A percentile compares a stretch with the other conserved stretches of the same genome.
Conservation (phyloP, 2,797 vertebrate species). For the Eurystomus glaucurus region DNA sequence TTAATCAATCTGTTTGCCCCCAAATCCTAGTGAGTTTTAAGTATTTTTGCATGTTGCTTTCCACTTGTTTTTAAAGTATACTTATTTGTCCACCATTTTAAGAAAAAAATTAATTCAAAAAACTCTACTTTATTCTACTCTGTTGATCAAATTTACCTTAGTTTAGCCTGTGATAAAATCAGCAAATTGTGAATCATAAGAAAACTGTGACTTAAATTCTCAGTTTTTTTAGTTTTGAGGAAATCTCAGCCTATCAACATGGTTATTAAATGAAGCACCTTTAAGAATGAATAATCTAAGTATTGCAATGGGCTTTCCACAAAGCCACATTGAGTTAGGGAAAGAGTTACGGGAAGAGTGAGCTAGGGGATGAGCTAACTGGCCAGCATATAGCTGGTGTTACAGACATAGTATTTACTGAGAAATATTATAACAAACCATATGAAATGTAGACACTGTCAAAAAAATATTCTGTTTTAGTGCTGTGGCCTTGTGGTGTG, state of each 20-base stretch:
- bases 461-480: slow-evolving; percentile 35
- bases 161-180: slow-evolving; percentile 15
- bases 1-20: background rate
- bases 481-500: background rate
- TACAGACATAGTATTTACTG: background rate
- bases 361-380: background rate
- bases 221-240: background rate
- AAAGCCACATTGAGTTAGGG: background rate
- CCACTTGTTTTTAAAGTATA: background rate
- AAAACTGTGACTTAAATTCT: background rate
- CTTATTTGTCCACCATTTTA: background rate
- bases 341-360: background rate
- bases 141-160: background rate
- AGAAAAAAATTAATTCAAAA: background rate
- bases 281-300: background rate
- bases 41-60: background rate
- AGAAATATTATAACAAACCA: slow-evolving; percentile 8
- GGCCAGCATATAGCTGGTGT: background rate
- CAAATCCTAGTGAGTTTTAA: background rate
- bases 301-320: background rate
- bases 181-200: background rate
- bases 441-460: slow-evolving; percentile 41
- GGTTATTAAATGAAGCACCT: background rate
- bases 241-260: background rate
- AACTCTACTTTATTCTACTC: background rate